Evolutionary conservation across 2,797 vertebrate species (phyloP).

Genomic region (Acanthurus leucopareius): DNA sequence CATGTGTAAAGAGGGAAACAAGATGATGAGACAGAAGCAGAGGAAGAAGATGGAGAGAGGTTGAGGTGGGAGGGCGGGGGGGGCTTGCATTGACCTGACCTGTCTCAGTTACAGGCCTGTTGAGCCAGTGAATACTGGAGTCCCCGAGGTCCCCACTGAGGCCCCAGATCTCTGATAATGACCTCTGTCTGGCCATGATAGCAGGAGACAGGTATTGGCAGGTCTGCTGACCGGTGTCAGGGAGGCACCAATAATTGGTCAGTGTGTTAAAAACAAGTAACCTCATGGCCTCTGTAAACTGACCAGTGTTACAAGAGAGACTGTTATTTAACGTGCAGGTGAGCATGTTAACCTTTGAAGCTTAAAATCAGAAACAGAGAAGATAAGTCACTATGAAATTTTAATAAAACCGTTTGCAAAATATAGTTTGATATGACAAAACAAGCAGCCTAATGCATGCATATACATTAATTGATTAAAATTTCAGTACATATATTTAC

Average conservation of each 20-base stretch:
- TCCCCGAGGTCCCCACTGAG: constrained; percentile 77
- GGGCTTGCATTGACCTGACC: constrained; percentile 74
- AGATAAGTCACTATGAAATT: neutral
- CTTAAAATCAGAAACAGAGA: neutral
- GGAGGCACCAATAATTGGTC: constrained; percentile 79
- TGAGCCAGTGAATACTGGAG: constrained; percentile 64
- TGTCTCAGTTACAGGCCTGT: constrained; percentile 67
- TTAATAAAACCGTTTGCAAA: neutral
- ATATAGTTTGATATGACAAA: neutral
- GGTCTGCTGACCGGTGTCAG: constrained; percentile 74
- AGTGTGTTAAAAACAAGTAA: constrained; percentile 79
- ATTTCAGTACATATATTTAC: constrained; percentile 47
- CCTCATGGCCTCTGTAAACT: constrained; percentile 55
- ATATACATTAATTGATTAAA: constrained; percentile 20
- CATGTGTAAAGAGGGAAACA: constrained; percentile 18
- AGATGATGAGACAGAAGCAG: constrained; percentile 41
- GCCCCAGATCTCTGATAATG: constrained; percentile 80
- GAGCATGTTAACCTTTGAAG: too few species aligned
- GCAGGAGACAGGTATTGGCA: constrained; percentile 82
- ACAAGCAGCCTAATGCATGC: neutral
- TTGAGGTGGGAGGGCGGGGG: constrained; percentile 30
- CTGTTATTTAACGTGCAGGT: neutral
- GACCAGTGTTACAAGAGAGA: constrained; percentile 30
- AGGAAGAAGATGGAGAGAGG: constrained; percentile 12
- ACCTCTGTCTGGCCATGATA: constrained; percentile 77